Evolutionary conservation across 2,113 vertebrate species (phyloP), one percentile per base, ranked within the genome.

Genomic region (Corythornis madagascariensis): DNA sequence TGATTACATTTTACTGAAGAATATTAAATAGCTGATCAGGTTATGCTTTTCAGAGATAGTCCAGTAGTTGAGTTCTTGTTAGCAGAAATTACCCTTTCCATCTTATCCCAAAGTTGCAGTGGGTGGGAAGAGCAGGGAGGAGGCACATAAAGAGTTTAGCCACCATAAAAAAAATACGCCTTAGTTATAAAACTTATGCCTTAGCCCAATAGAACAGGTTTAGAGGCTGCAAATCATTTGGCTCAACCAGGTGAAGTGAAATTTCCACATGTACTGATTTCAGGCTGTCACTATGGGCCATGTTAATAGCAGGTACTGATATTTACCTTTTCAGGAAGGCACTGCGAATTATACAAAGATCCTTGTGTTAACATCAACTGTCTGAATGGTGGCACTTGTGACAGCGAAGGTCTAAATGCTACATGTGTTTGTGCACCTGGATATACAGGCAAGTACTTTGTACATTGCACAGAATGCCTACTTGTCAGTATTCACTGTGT

Each of bases 281-380:
- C 43, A 20, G 61, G 60, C 66, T 84, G 63, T 60, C 71, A n/a
- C 6, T 31, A 25, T 40, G 14, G 10, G 13, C 63, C 47, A 61
- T 16, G 16, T 70, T 73, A 91, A 82, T 40, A 69, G 55, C 52
- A 63, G 17, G 76, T 60, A 52, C 70, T 79, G 31, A n/a, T 89
- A 76, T 50, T 74, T 94, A 56, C 35, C 43, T 65, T 96, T 72
- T 76, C 96, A 99, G 99, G 98, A 81, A 97, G 96, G 80, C 99
- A 99, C 93, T 99, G 99, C 96, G 99, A 99, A 92, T 96, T 99
- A 35, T 99, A 98, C 96, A 99, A 98, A 96, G 99, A 99, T 93
- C 99, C 99, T 16, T 99, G 99, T 79, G 90, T 98, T 78, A 99
- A 98, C 57, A 85, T 98, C 94, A 98, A 93, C 95, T 99, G 99